Evolutionary conservation across 2,797 vertebrate genomes (phyloP).

Genomic region (Pseudomugil tenellus): DNA sequence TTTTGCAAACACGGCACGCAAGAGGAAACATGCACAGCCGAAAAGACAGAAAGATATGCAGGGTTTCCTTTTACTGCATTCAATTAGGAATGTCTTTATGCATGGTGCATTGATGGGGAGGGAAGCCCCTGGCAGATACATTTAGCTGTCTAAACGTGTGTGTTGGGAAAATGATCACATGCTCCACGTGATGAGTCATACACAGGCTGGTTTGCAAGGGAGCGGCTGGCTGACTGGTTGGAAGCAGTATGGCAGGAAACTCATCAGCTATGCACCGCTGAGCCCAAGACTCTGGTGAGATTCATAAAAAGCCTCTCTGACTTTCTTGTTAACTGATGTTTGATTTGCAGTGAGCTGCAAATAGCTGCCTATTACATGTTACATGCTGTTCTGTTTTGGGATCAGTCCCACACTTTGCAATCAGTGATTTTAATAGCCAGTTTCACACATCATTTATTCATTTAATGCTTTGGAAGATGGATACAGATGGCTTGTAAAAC

Average conservation of each 20-base stretch:
- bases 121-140: conserved; percentile 68
- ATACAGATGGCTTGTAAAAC: conserved; percentile 48
- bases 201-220: conserved; percentile 64
- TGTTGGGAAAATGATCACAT: conserved; percentile 65
- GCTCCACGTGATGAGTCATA: conserved; percentile 77
- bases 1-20: conserved; percentile 19
- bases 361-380: conserved; percentile 48
- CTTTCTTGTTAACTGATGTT: conserved; percentile 69
- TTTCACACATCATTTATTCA: conserved; percentile 70
- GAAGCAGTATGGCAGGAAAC: conserved; percentile 69
- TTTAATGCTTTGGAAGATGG: conserved; percentile 63
- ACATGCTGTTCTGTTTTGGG: conserved; percentile 51
- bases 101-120: conserved; percentile 52
- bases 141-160: conserved; percentile 18
- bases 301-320: conserved; percentile 42
- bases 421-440: conserved; percentile 63
- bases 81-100: conserved; percentile 51
- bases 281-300: conserved; percentile 62
- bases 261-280: conserved; percentile 69
- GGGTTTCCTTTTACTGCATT: conserved; percentile 68
- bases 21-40: conserved; percentile 1
- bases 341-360: conserved; percentile 69
- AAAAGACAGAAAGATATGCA: conserved; percentile 42
- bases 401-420: conserved; percentile 47
- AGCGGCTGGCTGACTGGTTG: conserved; percentile 69